Conservation (phyloP, 2,888 invertebrate species). For the Dryocosmus kuriphilus region DNA sequence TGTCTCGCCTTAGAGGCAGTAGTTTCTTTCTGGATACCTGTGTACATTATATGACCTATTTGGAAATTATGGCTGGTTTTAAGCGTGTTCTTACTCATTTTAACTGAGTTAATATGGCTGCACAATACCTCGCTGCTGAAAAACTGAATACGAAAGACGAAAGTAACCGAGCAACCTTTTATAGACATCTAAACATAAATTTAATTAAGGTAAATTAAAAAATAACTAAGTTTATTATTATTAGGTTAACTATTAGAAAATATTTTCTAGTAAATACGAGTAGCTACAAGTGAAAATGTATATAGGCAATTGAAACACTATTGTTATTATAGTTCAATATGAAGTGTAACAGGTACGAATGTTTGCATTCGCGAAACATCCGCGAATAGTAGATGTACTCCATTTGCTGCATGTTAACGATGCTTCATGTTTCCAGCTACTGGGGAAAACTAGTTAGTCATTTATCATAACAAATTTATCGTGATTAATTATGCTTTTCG, state of each 20-base stretch:
- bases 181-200: background rate
- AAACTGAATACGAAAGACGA: background rate
- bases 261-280: background rate
- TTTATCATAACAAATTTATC: conserved; percentile 71
- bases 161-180: background rate
- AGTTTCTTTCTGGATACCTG: background rate
- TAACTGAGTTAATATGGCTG: background rate
- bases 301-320: background rate
- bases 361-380: conserved; percentile 49
- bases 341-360: background rate
- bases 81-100: background rate
- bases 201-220: background rate
- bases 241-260: background rate
- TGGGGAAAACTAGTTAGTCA: conserved; percentile 61
- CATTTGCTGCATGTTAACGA: conserved; percentile 63
- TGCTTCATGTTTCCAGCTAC: conserved; percentile 62
- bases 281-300: background rate
- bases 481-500: conserved; percentile 72
- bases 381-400: conserved; percentile 55
- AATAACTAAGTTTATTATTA: background rate
- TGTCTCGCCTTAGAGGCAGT: background rate
- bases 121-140: background rate
- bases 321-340: background rate
- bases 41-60: background rate
- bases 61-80: background rate